Evolutionary conservation across 1,140 invertebrate genomes (phyloP).

Genomic region (Listronotus oregonensis): DNA sequence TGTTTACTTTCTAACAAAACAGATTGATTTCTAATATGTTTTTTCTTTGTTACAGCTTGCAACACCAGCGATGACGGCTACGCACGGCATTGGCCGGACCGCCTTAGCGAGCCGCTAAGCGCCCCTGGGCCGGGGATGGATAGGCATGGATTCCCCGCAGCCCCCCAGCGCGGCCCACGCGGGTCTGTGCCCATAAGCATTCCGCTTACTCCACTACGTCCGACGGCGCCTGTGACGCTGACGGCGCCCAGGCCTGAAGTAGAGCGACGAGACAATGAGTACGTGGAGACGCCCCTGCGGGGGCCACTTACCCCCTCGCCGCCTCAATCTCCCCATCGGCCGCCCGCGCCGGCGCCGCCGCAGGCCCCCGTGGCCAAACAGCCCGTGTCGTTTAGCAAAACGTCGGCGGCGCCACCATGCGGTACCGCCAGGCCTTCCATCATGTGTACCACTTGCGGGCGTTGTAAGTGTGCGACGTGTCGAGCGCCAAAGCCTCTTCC

Average conservation of each 20-base stretch:
- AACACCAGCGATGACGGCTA: slow-evolving; percentile 66
- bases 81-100: slow-evolving; percentile 28
- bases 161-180: slow-evolving; percentile 68
- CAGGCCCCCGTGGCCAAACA: slow-evolving; percentile 62
- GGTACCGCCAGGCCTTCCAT: slow-evolving; percentile 45
- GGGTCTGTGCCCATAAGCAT: slow-evolving; percentile 42
- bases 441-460: slow-evolving; percentile 69
- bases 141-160: slow-evolving; percentile 65
- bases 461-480: slow-evolving; percentile 86
- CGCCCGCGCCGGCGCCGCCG: slow-evolving; percentile 49
- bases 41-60: slow-evolving; percentile 44
- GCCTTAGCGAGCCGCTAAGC: slow-evolving; percentile 40
- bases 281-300: slow-evolving; percentile 80
- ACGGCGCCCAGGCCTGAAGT: slow-evolving; percentile 75
- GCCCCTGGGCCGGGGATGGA: slow-evolving; percentile 60
- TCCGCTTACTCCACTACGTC: slow-evolving; percentile 24
- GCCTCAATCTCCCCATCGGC: slow-evolving; percentile 47
- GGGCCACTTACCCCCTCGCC: slow-evolving; percentile 50
- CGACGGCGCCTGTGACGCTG: slow-evolving; percentile 62
- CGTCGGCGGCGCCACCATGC: slow-evolving; percentile 53
- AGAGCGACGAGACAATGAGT: slow-evolving; percentile 79
- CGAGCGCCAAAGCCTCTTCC: slow-evolving; percentile 81
- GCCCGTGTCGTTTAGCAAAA: slow-evolving; percentile 63
- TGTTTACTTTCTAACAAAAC: too few relatives aligned
- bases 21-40: neutral